These are phyloP conservation scores for Aphaenogaster rudis DNA, from an alignment of 1,140 invertebrate genomes.

Conservation along the genomic window DNA sequence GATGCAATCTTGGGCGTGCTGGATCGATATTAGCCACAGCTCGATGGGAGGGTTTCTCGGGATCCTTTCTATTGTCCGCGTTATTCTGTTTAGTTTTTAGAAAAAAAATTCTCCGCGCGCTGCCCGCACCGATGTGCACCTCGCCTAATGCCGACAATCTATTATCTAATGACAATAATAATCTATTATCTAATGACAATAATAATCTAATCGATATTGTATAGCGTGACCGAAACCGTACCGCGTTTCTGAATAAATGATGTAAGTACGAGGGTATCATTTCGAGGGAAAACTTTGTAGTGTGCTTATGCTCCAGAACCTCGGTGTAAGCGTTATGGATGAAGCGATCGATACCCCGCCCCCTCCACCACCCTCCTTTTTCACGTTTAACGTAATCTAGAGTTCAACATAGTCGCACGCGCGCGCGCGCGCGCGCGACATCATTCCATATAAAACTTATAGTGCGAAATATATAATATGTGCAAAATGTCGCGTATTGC, in stretches of 20 bases:
- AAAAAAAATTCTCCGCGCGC: not conserved
- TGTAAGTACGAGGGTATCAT: slow-evolving; percentile 32
- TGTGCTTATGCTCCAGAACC: slow-evolving; percentile 50
- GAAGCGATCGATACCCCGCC: slow-evolving; percentile 52
- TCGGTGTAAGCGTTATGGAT: slow-evolving; percentile 45
- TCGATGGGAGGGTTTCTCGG: not conserved
- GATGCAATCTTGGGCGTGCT: slow-evolving; percentile 16
- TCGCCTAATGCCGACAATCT: slow-evolving; percentile 8
- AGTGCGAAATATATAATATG: not conserved
- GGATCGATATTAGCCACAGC: slow-evolving; percentile 1
- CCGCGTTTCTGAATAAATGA: slow-evolving; percentile 51
- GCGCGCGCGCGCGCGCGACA: slow-evolving; percentile 1
- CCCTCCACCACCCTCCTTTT: not conserved
- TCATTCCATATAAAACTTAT: not conserved
- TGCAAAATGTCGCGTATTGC: not conserved
- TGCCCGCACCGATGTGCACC: not conserved
- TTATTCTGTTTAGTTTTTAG: not conserved
- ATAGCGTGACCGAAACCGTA: slow-evolving; percentile 43
- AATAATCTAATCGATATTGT: slow-evolving; percentile 47
- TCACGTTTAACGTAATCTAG: slow-evolving; percentile 55
- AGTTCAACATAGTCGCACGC: not conserved
- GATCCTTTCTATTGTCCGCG: too few species aligned
- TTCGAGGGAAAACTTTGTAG: slow-evolving; percentile 43
- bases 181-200: slow-evolving; percentile 25
- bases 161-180: slow-evolving; percentile 35